These are phyloP conservation scores for Cerceris rybyensis DNA, from an alignment of 2,888 invertebrate genomes.

Conservation along the genomic window DNA sequence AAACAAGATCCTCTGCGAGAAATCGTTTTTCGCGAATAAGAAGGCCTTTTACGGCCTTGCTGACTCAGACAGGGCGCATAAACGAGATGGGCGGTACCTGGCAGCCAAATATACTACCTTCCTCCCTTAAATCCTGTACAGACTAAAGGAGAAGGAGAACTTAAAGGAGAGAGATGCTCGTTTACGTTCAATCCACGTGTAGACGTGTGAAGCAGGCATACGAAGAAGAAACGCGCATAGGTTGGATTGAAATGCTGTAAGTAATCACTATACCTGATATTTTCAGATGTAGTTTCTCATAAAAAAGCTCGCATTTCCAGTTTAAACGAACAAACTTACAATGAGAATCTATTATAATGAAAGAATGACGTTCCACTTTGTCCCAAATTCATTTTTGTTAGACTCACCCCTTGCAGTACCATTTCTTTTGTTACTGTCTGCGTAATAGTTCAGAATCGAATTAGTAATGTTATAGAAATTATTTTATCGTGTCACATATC, in stretches of 20 bases:
- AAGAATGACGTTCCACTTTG: too few relatives aligned
- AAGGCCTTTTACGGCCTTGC: conserved; percentile 68
- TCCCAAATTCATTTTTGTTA: too few relatives aligned
- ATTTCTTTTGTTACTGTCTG: too few relatives aligned
- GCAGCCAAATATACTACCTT: conserved; percentile 75
- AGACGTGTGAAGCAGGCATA: conserved; percentile 35
- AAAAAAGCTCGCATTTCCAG: too few relatives aligned
- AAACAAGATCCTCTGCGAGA: conserved; percentile 72
- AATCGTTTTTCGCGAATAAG: conserved; percentile 74
- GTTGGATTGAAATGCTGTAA: conserved; percentile 72
- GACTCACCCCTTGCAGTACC: too few relatives aligned
- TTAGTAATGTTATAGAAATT: too few relatives aligned
- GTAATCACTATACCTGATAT: conserved; percentile 67
- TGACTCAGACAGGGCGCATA: conserved; percentile 77
- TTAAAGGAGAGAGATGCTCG: conserved; percentile 18
- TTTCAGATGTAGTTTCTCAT: conserved; percentile 60
- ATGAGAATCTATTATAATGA: too few relatives aligned
- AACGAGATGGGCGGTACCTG: conserved; percentile 79
- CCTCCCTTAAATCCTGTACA: conserved; percentile 73
- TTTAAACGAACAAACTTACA: too few relatives aligned
- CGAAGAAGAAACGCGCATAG: conserved; percentile 23
- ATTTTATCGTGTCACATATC: too few relatives aligned
- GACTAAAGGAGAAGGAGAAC: conserved; percentile 26
- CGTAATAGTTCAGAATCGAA: too few relatives aligned
- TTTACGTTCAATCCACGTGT: conserved; percentile 36